Base-by-base conservation (phyloP, 2,888 invertebrate species). In the Volucella bombylans region DNA sequence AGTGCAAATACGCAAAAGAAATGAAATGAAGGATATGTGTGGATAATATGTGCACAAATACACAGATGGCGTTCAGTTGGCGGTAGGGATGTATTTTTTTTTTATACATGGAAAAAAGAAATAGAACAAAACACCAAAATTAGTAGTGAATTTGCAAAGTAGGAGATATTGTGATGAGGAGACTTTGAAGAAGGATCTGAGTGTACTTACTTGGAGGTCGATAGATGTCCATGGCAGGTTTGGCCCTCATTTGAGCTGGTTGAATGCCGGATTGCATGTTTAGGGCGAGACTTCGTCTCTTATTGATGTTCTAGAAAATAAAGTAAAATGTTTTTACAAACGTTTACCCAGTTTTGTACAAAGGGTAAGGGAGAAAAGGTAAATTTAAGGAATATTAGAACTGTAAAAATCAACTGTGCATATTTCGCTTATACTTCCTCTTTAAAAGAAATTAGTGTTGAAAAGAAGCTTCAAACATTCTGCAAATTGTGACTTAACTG, bases 211-310 rank as follows among this genome's bases (percentile, higher is more conserved):
- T 97, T 91, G 97, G 97, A 81, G 97, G 97, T 90, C 97, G 94
- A 91, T 97, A 97, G 88, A 97, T 96, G 92, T 97, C 96, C 92
- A 97, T 94, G 31, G 96, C 95, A 11, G 97, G 97, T 91, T 97
- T 97, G 65, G 95, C 94, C 50, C 91, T 89, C 85, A 91, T 90
- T 80, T 93, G 92, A 59, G 89, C 91, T 43, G 88, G 86, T 59
- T 91, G 90, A 80, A 88, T 89, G 49, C 88, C 88, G 3, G 86
- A 74, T 83, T 90, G 91, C 87, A 94, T 93, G 86, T 94, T 94
- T 90, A 95, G 93, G 87, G 95, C 95, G 92, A 95, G 94, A 91
- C 95, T 96, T 89, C 95, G 94, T 88, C 96, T 94, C 92, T 95
- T 96, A 90, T 93, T 92, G 82, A 93, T 93, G 90, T 94, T 94